These are phyloP conservation scores for Unio pictorum DNA, from an alignment of 2,888 invertebrate genomes.

Conservation along the genomic window DNA sequence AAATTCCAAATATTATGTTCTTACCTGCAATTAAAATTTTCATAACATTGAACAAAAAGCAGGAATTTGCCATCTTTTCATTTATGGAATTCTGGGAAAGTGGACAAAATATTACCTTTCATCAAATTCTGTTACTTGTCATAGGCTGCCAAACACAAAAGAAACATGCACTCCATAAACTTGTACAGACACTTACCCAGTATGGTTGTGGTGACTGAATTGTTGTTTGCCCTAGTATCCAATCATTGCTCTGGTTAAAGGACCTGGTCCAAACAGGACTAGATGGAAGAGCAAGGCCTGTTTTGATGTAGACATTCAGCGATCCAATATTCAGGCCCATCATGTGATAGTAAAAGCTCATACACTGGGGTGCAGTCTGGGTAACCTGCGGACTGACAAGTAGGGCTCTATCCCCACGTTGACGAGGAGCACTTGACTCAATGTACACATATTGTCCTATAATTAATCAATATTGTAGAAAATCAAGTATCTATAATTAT, in stretches of 20 bases:
- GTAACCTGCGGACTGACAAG: constrained; percentile 42
- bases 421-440: constrained; percentile 46
- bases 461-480: constrained; percentile 1
- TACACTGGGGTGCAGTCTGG: constrained; percentile 38
- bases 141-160: too few species aligned
- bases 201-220: constrained; percentile 29
- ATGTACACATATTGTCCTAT: constrained; percentile 63
- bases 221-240: constrained; percentile 54
- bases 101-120: too few species aligned
- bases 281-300: constrained; percentile 29
- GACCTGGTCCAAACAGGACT: constrained; percentile 47
- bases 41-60: too few species aligned
- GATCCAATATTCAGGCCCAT: constrained; percentile 46
- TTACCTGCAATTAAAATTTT: too few species aligned
- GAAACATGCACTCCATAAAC: too few species aligned
- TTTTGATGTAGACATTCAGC: constrained; percentile 48
- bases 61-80: too few species aligned
- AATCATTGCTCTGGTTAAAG: constrained; percentile 50
- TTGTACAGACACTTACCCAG: constrained; percentile 24
- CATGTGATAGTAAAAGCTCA: constrained; percentile 61
- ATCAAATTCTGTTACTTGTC: too few species aligned
- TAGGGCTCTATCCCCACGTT: constrained; percentile 44
- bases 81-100: too few species aligned
- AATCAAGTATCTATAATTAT: too few species aligned
- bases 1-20: too few species aligned